Percentiles rank a stretch among this genome's conserved stretches.
These are phyloP conservation scores for Cossypha polioptera DNA, from an alignment of 2,797 vertebrate species.

Conservation along the genomic window DNA sequence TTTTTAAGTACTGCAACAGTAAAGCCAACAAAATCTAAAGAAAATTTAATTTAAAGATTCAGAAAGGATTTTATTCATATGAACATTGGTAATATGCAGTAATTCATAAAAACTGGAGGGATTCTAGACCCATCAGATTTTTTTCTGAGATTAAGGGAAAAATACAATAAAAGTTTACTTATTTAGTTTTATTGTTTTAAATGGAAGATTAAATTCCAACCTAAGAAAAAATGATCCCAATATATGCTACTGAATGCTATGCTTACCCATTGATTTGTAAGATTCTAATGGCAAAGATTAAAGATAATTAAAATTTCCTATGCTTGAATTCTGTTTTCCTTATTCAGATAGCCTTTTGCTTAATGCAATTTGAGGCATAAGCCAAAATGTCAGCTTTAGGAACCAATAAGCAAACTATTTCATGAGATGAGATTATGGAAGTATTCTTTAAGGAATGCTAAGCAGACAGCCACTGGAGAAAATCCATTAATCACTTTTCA, in stretches of 20 bases:
- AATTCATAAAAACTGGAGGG: not conserved
- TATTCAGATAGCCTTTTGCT: not conserved
- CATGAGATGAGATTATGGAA: not conserved
- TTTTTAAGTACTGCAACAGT: not conserved
- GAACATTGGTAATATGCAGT: not conserved
- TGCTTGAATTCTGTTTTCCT: not conserved
- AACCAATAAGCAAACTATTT: not conserved
- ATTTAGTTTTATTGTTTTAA: not conserved
- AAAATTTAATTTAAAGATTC: not conserved
- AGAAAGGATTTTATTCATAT: not conserved
- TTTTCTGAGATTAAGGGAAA: not conserved
- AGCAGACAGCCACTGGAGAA: not conserved
- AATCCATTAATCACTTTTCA: not conserved
- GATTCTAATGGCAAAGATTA: not conserved
- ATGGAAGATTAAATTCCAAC: not conserved
- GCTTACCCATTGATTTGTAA: not conserved
- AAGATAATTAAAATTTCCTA: not conserved
- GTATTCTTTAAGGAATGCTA: not conserved
- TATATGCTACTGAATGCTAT: not conserved
- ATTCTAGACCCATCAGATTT: not conserved
- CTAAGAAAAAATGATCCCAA: fast-evolving
- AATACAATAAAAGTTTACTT: not conserved
- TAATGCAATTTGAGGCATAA: not conserved
- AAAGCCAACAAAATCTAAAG: not conserved
- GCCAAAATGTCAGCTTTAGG: not conserved